These are phyloP conservation scores for Eurosta solidaginis DNA, from an alignment of 1,140 invertebrate species.

Conservation along the genomic window DNA sequence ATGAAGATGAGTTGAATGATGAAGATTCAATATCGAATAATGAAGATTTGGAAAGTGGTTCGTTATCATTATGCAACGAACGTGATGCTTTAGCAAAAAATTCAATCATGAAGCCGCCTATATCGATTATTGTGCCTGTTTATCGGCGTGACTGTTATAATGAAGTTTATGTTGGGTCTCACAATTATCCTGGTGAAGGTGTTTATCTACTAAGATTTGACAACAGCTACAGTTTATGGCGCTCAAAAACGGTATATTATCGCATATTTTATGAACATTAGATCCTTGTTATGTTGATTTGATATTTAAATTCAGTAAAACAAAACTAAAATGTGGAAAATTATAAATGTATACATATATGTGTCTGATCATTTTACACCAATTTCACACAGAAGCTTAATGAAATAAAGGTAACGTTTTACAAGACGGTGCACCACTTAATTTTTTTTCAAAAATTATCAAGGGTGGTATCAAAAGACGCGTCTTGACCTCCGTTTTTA, in stretches of 20 bases:
- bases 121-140: slow-evolving; percentile 86
- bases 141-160: slow-evolving; percentile 94
- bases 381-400: too few relatives aligned
- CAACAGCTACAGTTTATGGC: slow-evolving; percentile 98
- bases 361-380: too few relatives aligned
- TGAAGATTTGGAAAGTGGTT: slow-evolving; percentile 60
- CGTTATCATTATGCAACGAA: slow-evolving; percentile 52
- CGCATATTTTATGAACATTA: slow-evolving; percentile 93
- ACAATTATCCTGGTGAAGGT: slow-evolving; percentile 94
- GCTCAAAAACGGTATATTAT: slow-evolving; percentile 98
- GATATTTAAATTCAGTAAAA: background rate
- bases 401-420: too few relatives aligned
- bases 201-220: slow-evolving; percentile 99
- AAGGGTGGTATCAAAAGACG: too few relatives aligned
- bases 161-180: slow-evolving; percentile 96
- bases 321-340: background rate
- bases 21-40: slow-evolving; percentile 64
- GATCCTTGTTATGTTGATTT: too few relatives aligned
- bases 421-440: too few relatives aligned
- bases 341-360: too few relatives aligned
- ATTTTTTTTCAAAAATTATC: too few relatives aligned
- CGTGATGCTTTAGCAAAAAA: slow-evolving; percentile 35
- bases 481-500: too few relatives aligned
- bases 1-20: slow-evolving; percentile 67
- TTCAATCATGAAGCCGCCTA: slow-evolving; percentile 62